Evolutionary conservation across 2,113 vertebrate genomes (phyloP), one percentile per base, ranked within the genome.

Genomic region (Micromys minutus): DNA sequence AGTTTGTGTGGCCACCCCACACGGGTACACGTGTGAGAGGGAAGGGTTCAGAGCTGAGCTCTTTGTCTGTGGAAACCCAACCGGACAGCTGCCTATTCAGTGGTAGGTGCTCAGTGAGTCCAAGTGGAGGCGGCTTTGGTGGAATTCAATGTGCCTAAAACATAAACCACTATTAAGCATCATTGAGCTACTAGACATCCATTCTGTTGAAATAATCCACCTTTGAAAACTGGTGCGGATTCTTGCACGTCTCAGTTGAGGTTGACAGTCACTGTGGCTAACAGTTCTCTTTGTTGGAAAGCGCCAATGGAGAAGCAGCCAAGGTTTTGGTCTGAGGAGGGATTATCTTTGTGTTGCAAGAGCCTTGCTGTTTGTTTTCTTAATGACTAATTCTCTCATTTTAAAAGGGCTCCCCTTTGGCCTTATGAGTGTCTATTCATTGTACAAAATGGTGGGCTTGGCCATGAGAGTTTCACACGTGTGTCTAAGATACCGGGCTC

Each of bases 21-120:
- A 24, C 10, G 2, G 24, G 61, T 22, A 29, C 71, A 0, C 67
- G 45, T 1, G 0, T 16, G 9, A 34, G 4, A 81, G 59, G 59
- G 9, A 65, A 1, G 29, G 0, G 1, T 76, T 6, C 42, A 24
- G 63, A 31, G 36, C 8, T 26, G 61, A 55, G 47, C 52, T 13
- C 29, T 50, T 69, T 26, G 21, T 39, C 22, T 3, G 5, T 3
- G 15, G 47, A 80, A 39, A 45, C 26, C 81, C 21, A 77, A 36
- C 76, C 39, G 3, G 0, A 9, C 21, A 24, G 42, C 47, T 19
- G 50, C 50, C 50, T 15, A 0, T 0, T 1, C 55, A 4, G 1
- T 0, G 34, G 7, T 1, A 0, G 4, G 36, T 0, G 0, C 45
- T 16, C 29, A 3, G 5, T 16, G 39, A 24, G 57, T 17, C 79